Conservation (phyloP, 2,113 vertebrate species). For the Coreoperca whiteheadi region DNA sequence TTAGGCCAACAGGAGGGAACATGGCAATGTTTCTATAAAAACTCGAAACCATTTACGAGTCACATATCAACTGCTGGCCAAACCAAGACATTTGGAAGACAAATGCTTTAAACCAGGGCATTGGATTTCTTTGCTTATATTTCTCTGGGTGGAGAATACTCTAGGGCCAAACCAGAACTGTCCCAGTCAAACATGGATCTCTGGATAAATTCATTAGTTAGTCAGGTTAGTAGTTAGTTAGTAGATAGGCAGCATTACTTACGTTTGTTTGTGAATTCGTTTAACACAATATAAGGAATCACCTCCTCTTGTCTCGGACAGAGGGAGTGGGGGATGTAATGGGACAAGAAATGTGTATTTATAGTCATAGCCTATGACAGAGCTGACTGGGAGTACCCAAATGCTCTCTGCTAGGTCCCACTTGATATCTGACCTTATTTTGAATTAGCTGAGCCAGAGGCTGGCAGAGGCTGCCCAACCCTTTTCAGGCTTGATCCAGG, state of each 20-base stretch:
- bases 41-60: neutral
- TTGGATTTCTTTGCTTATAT: neutral
- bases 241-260: neutral
- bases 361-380: constrained; percentile 54
- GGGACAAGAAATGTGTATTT: constrained; percentile 61
- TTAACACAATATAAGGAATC: too few species aligned
- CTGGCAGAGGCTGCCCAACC: constrained; percentile 24
- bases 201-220: constrained; percentile 3
- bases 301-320: too few species aligned
- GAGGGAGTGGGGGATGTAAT: constrained; percentile 41
- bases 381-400: constrained; percentile 42
- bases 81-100: neutral
- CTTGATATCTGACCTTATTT: constrained; percentile 67
- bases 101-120: neutral
- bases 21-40: neutral
- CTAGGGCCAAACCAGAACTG: neutral
- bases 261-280: too few species aligned
- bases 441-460: constrained; percentile 45
- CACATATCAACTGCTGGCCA: neutral
- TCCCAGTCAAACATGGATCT: constrained; percentile 15
- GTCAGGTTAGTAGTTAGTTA: constrained; percentile 16
- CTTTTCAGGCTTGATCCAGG: constrained; percentile 40
- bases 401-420: constrained; percentile 43
- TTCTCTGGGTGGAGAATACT: neutral
- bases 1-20: neutral